These are phyloP conservation scores for Heloderma charlesbogerti DNA, from an alignment of 2,113 vertebrate species.

Conservation along the genomic window DNA sequence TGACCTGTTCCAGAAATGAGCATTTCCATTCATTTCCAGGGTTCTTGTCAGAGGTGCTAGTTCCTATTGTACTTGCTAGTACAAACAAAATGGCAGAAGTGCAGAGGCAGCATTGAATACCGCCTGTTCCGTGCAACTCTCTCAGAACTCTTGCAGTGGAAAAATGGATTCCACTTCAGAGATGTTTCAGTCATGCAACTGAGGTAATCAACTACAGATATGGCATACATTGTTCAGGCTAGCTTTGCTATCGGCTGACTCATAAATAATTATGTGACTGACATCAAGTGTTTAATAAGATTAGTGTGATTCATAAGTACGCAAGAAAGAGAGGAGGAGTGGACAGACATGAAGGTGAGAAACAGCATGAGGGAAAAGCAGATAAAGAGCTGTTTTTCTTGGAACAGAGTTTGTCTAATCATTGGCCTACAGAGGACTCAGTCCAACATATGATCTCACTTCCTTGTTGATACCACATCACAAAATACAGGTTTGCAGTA, in stretches of 20 bases:
- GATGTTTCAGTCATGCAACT: background rate
- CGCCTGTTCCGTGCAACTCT: background rate
- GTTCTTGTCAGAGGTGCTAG: too few relatives aligned
- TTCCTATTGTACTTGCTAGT: too few relatives aligned
- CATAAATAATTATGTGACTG: background rate
- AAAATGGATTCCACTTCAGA: background rate
- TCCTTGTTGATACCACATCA: conserved; percentile 54
- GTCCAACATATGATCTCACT: conserved; percentile 54
- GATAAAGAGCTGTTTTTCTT: conserved; percentile 21
- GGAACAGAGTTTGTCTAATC: conserved; percentile 37
- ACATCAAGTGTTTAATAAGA: background rate
- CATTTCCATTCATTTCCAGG: too few relatives aligned
- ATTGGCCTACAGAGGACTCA: conserved; percentile 61
- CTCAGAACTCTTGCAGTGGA: background rate
- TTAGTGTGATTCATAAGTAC: background rate
- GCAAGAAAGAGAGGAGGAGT: background rate
- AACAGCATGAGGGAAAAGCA: background rate
- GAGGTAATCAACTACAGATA: background rate
- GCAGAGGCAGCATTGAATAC: too few relatives aligned
- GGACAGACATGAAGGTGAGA: conserved; percentile 4
- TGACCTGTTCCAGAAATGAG: too few relatives aligned
- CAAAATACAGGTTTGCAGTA: conserved; percentile 41
- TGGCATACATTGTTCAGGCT: background rate
- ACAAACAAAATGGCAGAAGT: too few relatives aligned
- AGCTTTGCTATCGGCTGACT: background rate